Conservation (phyloP, 2,888 invertebrate species). For the Drosophila mercatorum region DNA sequence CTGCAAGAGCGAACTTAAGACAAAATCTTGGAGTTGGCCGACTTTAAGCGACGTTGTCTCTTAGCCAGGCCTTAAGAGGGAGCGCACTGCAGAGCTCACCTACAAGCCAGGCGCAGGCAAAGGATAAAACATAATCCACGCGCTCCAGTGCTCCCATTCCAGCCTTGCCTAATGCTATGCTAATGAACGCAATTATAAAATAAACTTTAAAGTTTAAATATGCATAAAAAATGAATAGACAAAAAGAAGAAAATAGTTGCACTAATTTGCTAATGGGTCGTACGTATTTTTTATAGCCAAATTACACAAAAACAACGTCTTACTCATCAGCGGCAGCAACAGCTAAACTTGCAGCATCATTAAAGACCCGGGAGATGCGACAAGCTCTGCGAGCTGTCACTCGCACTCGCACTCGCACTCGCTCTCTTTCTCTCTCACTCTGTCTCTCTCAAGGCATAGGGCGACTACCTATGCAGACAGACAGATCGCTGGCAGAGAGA, state of each 20-base stretch:
- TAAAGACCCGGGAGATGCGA: slow-evolving; percentile 41
- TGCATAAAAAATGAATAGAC: slow-evolving; percentile 20
- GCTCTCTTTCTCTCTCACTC: neutral
- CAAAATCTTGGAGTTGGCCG: slow-evolving; percentile 10
- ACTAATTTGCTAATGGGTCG: slow-evolving; percentile 74
- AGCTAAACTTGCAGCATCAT: slow-evolving; percentile 51
- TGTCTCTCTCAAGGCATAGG: slow-evolving; percentile 19
- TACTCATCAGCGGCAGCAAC: slow-evolving; percentile 43
- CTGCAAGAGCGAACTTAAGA: slow-evolving; percentile 10
- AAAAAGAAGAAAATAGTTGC: slow-evolving; percentile 52
- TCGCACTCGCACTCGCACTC: slow-evolving; percentile 1
- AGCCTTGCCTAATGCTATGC: slow-evolving; percentile 15
- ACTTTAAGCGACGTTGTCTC: slow-evolving; percentile 21
- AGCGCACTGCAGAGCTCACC: slow-evolving; percentile 16
- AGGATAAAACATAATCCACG: slow-evolving; percentile 7
- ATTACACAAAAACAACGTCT: slow-evolving; percentile 68
- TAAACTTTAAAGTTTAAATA: slow-evolving; percentile 20
- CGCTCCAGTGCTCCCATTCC: neutral
- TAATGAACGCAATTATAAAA: slow-evolving; percentile 34
- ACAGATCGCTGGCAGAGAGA: slow-evolving; percentile 28
- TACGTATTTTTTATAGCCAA: slow-evolving; percentile 53
- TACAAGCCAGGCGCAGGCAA: slow-evolving; percentile 8
- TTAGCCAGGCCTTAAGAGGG: slow-evolving; percentile 3
- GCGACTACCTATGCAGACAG: slow-evolving; percentile 48
- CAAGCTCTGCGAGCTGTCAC: slow-evolving; percentile 37